Percentiles rank a stretch among this genome's conserved stretches.
Conservation (phyloP, 2,113 vertebrate species). For the Indicator maculatus region DNA sequence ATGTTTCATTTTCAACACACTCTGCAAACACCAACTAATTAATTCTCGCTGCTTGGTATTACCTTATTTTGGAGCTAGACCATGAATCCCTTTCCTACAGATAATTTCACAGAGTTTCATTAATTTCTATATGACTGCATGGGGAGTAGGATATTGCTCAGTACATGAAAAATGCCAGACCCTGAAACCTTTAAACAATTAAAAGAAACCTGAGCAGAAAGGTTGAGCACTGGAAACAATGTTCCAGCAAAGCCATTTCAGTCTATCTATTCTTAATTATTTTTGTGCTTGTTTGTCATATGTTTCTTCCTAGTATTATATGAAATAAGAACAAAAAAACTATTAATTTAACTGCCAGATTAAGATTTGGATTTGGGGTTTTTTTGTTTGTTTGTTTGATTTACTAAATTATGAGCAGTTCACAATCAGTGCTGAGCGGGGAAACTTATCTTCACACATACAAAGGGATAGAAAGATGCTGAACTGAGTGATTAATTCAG, state of each 20-base stretch:
- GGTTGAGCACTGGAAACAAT: neutral
- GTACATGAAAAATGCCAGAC: neutral
- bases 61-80: neutral
- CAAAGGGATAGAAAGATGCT: neutral
- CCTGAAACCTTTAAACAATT: neutral
- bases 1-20: slow-evolving; percentile 7
- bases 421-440: neutral
- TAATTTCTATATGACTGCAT: neutral
- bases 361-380: neutral
- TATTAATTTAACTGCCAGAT: neutral
- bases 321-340: neutral
- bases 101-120: neutral
- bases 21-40: neutral
- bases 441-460: neutral
- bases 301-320: neutral
- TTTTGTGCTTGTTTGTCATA: neutral
- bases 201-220: neutral
- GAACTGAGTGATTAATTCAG: neutral
- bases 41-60: neutral
- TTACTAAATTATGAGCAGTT: neutral
- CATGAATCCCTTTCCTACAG: neutral
- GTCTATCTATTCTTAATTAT: neutral
- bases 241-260: neutral
- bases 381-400: neutral
- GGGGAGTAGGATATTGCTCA: neutral